These are phyloP conservation scores for Synergus laeviventris DNA, from an alignment of 2,888 invertebrate genomes.

Conservation along the genomic window DNA sequence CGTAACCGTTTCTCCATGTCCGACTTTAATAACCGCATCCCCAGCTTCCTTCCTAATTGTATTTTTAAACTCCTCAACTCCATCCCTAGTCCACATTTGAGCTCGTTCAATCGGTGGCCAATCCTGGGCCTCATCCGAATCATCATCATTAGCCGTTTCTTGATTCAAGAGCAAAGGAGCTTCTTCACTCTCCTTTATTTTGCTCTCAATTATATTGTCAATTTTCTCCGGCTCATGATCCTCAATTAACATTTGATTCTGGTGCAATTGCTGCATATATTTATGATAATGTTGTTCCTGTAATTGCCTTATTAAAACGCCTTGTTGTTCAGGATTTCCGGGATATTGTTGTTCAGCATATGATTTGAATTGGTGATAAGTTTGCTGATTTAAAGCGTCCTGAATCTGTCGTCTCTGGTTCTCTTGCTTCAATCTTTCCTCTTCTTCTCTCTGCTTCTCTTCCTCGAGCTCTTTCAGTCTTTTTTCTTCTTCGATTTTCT, in stretches of 20 bases:
- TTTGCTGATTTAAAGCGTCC: constrained; percentile 96
- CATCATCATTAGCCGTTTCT: constrained; percentile 64
- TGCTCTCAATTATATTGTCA: constrained; percentile 59
- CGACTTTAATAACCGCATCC: constrained; percentile 94
- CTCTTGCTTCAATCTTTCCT: constrained; percentile 81
- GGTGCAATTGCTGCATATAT: constrained; percentile 95
- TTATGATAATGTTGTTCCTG: constrained; percentile 99
- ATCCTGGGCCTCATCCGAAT: constrained; percentile 68
- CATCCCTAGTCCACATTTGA: constrained; percentile 97
- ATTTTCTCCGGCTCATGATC: constrained; percentile 64
- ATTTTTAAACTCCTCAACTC: constrained; percentile 93
- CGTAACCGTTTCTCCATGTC: constrained; percentile 97
- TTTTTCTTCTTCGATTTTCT: constrained; percentile 79
- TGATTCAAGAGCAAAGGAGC: constrained; percentile 53
- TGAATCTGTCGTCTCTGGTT: constrained; percentile 89
- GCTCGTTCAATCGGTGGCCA: constrained; percentile 83
- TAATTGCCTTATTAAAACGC: constrained; percentile 92
- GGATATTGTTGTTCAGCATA: constrained; percentile 97
- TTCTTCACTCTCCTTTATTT: constrained; percentile 62
- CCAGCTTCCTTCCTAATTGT: constrained; percentile 87
- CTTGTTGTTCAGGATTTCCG: constrained; percentile 92
- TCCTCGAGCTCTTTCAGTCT: constrained; percentile 77
- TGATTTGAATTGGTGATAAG: constrained; percentile 90
- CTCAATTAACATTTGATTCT: constrained; percentile 72
- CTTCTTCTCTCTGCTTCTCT: constrained; percentile 78